Base-by-base conservation (phyloP, 2,113 vertebrate species). In the Centropristis striata region DNA sequence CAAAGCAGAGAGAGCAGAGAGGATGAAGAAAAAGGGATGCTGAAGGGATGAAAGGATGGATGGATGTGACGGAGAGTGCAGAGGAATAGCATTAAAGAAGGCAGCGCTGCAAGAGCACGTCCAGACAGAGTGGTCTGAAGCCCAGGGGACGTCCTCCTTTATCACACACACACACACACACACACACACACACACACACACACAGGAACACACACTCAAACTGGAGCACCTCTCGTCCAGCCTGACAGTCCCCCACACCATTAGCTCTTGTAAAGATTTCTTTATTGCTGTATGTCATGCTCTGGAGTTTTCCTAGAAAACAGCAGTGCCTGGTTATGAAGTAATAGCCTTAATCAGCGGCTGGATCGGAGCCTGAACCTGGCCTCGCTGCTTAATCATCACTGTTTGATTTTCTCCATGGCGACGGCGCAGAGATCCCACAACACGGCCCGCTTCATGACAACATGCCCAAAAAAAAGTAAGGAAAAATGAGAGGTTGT, bases 351-450 rank as follows among this genome's bases (percentile, higher is more conserved):
- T 83, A 87, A 93, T 92, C 88, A 90, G 71, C 8, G 57, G 1
- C 44, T 78, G 88, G 88, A 81, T 51, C 49, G 3, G 10, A 55
- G 78, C 89, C 85, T 66, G 51, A 85, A 81, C 75, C 67, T 21
- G 80, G 65, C 37, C 85, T 84, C 8, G 44, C 20, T 21, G 68
- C 75, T 64, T 46, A 42, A 69, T 81, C 78, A 50, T 64, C 71
- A 1, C 65, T 88, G 82, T 92, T 93, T 90, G 73, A 50, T 75
- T 90, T 87, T 92, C 85, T 78, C 92, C 86, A 83, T 90, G 90
- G 92, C 86, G 47, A 93, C 90, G 4, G 36, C 2, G 15, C 18
- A 73, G 71, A 72, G 71, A 28, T 51, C 80, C 71, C 73, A 49
- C 51, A 71, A 73, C 78, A 60, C 68, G 66, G 60, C 50, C 50